A percentile compares a stretch with the other conserved stretches of the same genome.
phyloP scores from a whole-genome alignment of 1,140 invertebrate genomes.

The Agraylea sexmaculata region DNA sequence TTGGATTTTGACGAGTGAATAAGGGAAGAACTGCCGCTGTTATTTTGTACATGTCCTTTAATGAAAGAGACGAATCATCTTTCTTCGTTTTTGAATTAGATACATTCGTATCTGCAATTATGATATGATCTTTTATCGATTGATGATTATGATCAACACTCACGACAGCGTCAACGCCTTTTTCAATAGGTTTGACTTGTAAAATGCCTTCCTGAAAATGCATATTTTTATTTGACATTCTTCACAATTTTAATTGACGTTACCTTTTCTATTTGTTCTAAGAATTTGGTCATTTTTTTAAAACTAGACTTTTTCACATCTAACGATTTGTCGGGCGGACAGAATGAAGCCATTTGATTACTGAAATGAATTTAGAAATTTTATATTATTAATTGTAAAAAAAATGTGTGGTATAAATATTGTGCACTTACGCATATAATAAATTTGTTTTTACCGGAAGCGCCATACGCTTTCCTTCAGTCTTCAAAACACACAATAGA shows the following conservation, averaged over 20 bases:
- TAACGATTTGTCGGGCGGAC: slow-evolving; percentile 50
- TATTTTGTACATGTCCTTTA: slow-evolving; percentile 55
- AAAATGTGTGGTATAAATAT: neutral
- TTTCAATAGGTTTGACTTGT: slow-evolving; percentile 54
- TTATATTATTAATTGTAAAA: slow-evolving; percentile 3
- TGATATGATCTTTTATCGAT: slow-evolving; percentile 24
- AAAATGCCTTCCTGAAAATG: slow-evolving; percentile 45
- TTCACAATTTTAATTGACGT: slow-evolving; percentile 4
- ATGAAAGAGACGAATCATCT: slow-evolving; percentile 26
- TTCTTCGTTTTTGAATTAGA: slow-evolving; percentile 14
- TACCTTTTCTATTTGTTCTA: slow-evolving; percentile 54
- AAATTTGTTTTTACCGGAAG: slow-evolving; percentile 35
- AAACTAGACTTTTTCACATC: slow-evolving; percentile 83
- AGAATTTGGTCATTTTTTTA: slow-evolving; percentile 79
- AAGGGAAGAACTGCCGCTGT: slow-evolving; percentile 54
- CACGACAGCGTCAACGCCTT: slow-evolving; percentile 60
- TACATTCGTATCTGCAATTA: slow-evolving; percentile 11
- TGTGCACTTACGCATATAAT: slow-evolving; percentile 30
- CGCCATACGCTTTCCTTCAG: slow-evolving; percentile 45
- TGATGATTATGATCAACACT: slow-evolving; percentile 45
- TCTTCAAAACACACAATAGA: slow-evolving; percentile 67
- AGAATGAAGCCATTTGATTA: slow-evolving; percentile 62
- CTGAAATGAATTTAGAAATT: slow-evolving; percentile 44
- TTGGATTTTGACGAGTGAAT: slow-evolving; percentile 33
- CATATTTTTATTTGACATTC: neutral